Conservation (phyloP, 2,888 invertebrate species). For the Eustalomyia histrio region DNA sequence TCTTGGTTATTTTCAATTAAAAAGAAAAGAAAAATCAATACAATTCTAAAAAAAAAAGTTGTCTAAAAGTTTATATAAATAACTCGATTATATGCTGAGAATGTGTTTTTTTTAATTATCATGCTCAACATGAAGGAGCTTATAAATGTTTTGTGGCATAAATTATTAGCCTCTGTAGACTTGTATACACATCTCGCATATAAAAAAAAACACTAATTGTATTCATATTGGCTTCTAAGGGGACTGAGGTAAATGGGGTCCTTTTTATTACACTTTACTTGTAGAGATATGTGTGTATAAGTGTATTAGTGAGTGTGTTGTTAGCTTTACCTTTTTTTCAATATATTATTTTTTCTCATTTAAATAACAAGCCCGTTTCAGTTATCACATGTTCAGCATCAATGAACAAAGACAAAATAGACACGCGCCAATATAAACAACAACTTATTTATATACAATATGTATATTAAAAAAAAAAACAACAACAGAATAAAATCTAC, state of each 20-base stretch:
- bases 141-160: not conserved
- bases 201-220: constrained; percentile 33
- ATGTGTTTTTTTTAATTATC: not conserved
- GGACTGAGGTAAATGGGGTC: constrained; percentile 23
- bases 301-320: not conserved
- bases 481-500: constrained; percentile 1
- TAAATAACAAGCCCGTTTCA: constrained; percentile 45
- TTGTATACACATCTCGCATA: not conserved
- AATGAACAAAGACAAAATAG: constrained; percentile 46
- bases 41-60: not conserved
- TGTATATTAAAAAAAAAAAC: not conserved
- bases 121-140: not conserved
- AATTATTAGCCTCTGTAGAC: constrained; percentile 10
- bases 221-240: constrained; percentile 47
- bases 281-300: not conserved
- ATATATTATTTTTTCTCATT: constrained; percentile 16
- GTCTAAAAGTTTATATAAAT: not conserved
- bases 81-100: not conserved
- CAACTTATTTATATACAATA: not conserved
- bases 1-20: not conserved
- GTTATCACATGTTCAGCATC: constrained; percentile 42
- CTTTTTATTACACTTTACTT: not conserved
- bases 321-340: constrained; percentile 9
- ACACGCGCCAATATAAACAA: constrained; percentile 36
- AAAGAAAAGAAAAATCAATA: not conserved